Evolutionary conservation across 2,888 invertebrate genomes (phyloP), one percentile per base, ranked within the genome.

Genomic region (Acleris literana): DNA sequence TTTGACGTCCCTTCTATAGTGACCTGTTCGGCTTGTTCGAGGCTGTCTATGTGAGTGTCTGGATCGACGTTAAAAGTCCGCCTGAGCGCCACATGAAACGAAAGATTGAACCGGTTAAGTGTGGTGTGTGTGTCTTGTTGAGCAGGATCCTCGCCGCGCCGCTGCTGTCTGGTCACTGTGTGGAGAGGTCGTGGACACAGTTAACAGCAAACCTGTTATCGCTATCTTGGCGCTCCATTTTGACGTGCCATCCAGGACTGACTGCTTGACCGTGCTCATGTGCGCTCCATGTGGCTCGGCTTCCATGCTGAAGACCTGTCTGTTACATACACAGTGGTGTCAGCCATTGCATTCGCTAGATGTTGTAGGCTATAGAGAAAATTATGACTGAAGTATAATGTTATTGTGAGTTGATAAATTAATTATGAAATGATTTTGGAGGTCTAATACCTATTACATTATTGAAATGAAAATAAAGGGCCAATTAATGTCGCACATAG

Each of bases 191-290:
- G 73, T 76, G 63, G 74, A 73, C 73, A 84, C 83, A 84, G 82
- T 75, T 85, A 80, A 83, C 87, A 90, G 94, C 97, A 96, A 97
- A 99, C 99, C 99, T 97, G 99, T 99, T 93, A 99, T 99, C 89
- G 98, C 99, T 93, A 99, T 99, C 95, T 99, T 99, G 85, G 99
- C 99, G 86, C 99, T 99, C 99, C 99, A 99, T 94, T 99, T 99
- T 90, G 99, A 99, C 78, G 99, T 99, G 86, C 99, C 99, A 93
- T 99, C 99, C 93, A 99, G 95, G 83, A 99, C 99, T 85, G 98
- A 97, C 94, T 99, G 98, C 95, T 99, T 99, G 85, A 99, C 98
- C 76, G 98, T 96, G 93, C 97, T 98, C 98, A 99, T 98, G 94
- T 99, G 98, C 83, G 98, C 97, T 75, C 95, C 94, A 93, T 99